Evolutionary conservation across 2,113 vertebrate genomes (phyloP), one percentile per base, ranked within the genome.

Genomic region (Neofelis nebulosa): DNA sequence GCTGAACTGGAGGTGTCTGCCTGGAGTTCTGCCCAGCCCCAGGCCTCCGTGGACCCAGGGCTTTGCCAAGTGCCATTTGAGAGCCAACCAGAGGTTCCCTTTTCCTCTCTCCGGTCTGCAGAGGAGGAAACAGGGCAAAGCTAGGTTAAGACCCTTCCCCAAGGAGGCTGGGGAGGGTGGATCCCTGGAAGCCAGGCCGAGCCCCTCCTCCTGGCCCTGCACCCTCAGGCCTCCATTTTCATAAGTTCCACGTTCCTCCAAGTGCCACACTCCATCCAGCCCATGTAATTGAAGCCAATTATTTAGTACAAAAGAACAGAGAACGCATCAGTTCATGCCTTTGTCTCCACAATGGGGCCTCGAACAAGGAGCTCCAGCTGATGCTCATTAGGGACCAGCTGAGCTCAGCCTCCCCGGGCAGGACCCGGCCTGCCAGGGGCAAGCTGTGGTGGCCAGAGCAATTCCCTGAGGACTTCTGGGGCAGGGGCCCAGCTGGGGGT

Each of bases 241-340:
- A 89, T 73, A 82, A 96, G 31, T 63, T 90, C 36, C 97, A 92
- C 36, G 89, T 95, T 83, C 82, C 80, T 90, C 92, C 50, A 36
- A 90, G 68, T n/a, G 45, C 61, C 85, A 93, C 50, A 10, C 87
- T 52, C 86, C 83, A 73, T 33, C 83, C 97, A 61, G 57, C 96
- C 96, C 95, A 97, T 94, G 98, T 98, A 98, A 98, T 97, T 94
- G 97, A 96, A 94, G 97, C 94, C 97, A 97, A 98, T 98, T 98
- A 97, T 97, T 97, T 96, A 29, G 66, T 21, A 96, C 93, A 96
- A 97, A 96, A 89, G 95, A 89, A 92, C 92, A 89, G 95, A 95
- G 87, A 89, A 50, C 5, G 65, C 68, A 81, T 73, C 57, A 85
- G 45, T 93, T 95, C 80, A 7, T 61, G 83, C 86, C 95, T 96